Conservation (phyloP, 1,140 invertebrate species). For the Hydropsyche tenuis region DNA sequence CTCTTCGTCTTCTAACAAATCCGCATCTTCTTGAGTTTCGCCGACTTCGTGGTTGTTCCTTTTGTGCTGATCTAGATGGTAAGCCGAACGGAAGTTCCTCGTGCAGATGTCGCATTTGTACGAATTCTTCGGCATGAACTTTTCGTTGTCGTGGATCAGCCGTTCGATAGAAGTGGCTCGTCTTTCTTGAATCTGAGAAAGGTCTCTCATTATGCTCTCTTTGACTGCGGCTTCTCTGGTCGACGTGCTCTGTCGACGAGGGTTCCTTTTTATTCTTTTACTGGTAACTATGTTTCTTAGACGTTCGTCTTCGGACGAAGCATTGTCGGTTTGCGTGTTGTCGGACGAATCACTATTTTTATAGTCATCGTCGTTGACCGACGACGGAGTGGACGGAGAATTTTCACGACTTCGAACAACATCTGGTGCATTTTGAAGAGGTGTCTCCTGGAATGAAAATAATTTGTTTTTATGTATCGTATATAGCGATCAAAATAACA, state of each 20-base stretch:
- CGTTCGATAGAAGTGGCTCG: constrained; percentile 10
- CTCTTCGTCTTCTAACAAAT: constrained; percentile 4
- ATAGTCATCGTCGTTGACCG: constrained; percentile 1
- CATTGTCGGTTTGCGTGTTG: background rate
- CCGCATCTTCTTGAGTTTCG: background rate
- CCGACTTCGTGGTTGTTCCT: constrained; percentile 7
- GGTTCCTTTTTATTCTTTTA: background rate
- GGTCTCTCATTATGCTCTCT: background rate
- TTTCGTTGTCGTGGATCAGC: constrained; percentile 5
- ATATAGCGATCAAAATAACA: too few relatives aligned
- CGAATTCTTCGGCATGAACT: constrained; percentile 11
- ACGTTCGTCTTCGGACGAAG: background rate
- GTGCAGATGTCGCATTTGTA: constrained; percentile 1
- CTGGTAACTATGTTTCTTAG: background rate
- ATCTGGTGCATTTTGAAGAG: background rate
- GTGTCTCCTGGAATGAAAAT: background rate
- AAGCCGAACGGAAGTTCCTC: constrained; percentile 9
- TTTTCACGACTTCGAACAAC: background rate
- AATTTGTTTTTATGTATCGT: too few relatives aligned
- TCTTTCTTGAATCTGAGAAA: background rate
- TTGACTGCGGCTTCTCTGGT: too few relatives aligned
- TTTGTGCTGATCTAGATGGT: constrained; percentile 11
- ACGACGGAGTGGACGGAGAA: constrained; percentile 10
- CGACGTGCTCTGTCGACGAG: background rate
- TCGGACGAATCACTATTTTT: constrained; percentile 1